Percentiles rank a stretch among this genome's conserved stretches.
Conservation (phyloP, 2,888 invertebrate species). For the Trissolcus brochymenae region DNA sequence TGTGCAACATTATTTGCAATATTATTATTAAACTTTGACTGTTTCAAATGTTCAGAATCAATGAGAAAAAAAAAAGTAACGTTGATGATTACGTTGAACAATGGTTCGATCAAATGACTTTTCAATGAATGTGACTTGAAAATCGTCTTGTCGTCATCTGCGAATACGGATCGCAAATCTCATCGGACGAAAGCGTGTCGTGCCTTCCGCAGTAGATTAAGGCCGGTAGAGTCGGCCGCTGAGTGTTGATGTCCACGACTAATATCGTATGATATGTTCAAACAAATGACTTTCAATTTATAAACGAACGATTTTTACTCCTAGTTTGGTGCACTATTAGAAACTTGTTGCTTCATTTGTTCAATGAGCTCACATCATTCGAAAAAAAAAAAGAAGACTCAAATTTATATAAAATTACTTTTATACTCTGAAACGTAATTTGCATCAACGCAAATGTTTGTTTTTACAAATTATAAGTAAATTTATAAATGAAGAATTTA, state of each 20-base stretch:
- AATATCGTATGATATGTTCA: conserved; percentile 29
- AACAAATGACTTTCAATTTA: conserved; percentile 35
- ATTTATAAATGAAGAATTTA: too few species aligned
- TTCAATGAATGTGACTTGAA: neutral
- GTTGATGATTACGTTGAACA: too few species aligned
- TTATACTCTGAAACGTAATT: too few species aligned
- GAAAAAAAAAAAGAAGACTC: too few species aligned
- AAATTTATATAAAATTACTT: too few species aligned
- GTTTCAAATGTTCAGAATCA: neutral
- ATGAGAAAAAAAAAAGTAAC: neutral
- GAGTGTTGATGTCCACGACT: conserved; percentile 29
- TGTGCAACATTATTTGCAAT: too few species aligned
- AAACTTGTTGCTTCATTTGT: conserved; percentile 9
- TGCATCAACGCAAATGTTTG: too few species aligned
- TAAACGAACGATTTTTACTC: conserved; percentile 21
- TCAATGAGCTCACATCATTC: neutral
- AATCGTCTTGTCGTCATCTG: conserved; percentile 18
- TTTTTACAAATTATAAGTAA: neutral
- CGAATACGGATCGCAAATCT: conserved; percentile 20
- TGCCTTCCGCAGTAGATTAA: conserved; percentile 58
- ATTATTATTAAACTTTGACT: neutral
- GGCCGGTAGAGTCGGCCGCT: conserved; percentile 57
- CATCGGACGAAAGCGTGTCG: conserved; percentile 51
- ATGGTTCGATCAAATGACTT: neutral
- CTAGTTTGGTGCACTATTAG: conserved; percentile 12